phyloP scores from a whole-genome alignment of 2,113 vertebrate genomes.

The Stigmatopora argus region DNA sequence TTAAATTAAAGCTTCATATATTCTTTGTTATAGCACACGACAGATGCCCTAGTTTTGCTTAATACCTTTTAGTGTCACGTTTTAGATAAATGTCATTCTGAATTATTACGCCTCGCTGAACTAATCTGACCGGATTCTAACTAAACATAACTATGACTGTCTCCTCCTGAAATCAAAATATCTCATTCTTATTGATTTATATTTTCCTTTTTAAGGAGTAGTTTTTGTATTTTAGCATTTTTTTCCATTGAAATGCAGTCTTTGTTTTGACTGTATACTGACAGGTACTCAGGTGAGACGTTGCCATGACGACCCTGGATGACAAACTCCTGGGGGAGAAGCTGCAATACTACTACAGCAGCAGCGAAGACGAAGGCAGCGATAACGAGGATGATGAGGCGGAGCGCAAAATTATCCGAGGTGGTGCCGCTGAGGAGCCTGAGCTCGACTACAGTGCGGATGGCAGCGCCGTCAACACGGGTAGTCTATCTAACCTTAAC shows the following conservation, averaged over 20 bases:
- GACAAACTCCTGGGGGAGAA: constrained; percentile 94
- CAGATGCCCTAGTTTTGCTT: constrained; percentile 35
- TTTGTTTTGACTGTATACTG: neutral
- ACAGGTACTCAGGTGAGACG: constrained; percentile 16
- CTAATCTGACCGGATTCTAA: neutral
- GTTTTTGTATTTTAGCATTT: no score
- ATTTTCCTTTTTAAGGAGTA: no score
- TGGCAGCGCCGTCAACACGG: constrained; percentile 88
- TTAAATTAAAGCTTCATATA: constrained; percentile 17
- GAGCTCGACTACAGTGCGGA: constrained; percentile 78
- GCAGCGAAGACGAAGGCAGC: constrained; percentile 92
- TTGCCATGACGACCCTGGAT: constrained; percentile 85
- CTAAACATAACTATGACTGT: neutral
- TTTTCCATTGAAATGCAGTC: no score
- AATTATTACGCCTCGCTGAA: constrained; percentile 20
- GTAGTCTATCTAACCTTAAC: constrained; percentile 49
- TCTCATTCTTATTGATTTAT: neutral
- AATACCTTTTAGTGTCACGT: constrained; percentile 1
- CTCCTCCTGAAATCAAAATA: neutral
- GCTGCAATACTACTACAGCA: constrained; percentile 96
- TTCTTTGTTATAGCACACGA: neutral
- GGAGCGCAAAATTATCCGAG: constrained; percentile 64
- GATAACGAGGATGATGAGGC: constrained; percentile 81
- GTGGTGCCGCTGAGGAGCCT: constrained; percentile 43
- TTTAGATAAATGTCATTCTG: constrained; percentile 6